Evolutionary conservation across 2,113 vertebrate genomes (phyloP).

Genomic region (Serilophus lunatus): DNA sequence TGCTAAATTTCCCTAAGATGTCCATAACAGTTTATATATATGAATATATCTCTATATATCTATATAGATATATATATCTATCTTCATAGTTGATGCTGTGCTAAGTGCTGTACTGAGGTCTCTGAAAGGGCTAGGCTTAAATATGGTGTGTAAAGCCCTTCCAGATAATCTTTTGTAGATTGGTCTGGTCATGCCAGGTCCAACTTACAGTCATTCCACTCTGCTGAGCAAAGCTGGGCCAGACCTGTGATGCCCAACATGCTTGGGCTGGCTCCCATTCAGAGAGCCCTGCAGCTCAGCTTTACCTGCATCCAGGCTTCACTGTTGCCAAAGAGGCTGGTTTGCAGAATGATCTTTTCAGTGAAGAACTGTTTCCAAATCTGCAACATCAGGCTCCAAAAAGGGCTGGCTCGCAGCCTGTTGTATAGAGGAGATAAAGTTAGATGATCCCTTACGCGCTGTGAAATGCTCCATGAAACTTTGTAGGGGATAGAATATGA

Average conservation of each 20-base stretch:
- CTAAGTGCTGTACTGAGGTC: neutral
- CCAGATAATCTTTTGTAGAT: neutral
- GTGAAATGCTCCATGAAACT: constrained; percentile 31
- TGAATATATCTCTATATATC: neutral
- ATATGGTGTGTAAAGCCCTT: neutral
- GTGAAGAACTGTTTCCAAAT: neutral
- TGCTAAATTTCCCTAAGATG: neutral
- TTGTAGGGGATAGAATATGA: neutral
- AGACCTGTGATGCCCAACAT: rapidly evolving
- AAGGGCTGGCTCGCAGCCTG: neutral
- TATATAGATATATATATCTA: neutral
- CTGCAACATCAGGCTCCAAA: neutral
- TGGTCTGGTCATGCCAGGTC: neutral
- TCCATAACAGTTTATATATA: neutral
- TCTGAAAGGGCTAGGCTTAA: neutral
- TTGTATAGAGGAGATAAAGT: neutral
- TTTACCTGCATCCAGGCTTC: neutral
- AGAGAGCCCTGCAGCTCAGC: neutral
- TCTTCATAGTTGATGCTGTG: neutral
- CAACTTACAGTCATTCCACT: neutral
- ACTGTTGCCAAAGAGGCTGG: neutral
- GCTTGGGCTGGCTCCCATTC: neutral
- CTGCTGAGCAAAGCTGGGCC: neutral
- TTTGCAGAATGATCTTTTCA: neutral
- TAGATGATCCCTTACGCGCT: neutral